Base-by-base conservation (phyloP, 2,113 vertebrate genomes). In the Anas platyrhynchos region DNA sequence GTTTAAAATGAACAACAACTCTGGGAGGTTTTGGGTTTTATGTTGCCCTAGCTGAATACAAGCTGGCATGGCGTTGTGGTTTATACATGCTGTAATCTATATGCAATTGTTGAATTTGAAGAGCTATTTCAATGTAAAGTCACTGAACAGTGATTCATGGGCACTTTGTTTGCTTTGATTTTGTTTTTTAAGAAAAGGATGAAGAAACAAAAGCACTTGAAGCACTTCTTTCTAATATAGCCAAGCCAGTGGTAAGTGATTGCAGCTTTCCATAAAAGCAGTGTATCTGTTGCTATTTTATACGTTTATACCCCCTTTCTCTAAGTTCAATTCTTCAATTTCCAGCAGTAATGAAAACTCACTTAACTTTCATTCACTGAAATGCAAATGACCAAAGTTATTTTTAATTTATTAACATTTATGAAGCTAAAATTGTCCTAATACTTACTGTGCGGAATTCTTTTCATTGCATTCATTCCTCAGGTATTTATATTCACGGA, bases 161-260 rank as follows among this genome's bases (percentile, higher is more conserved):
- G 13, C 83, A 55, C 62, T 77, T 85, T 81, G 61, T 94, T 85
- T 82, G 76, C 83, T 96, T 85, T 82, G 68, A 62, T 92, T 78
- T 97, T 89, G 59, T 77, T 96, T 96, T 96, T 97, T 76, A 94
- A 99, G 99, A 99, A 97, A 98, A 99, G 94, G 98, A 99, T 96
- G 98, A 98, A 97, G 98, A 99, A 96, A 98, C 98, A 55, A 98
- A 98, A 98, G 98, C 98, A 94, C 96, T 99, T 88, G 98, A 98
- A 96, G 98, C 98, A 44, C 96, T 98, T 87, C 96, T 99, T 93
- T 98, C 99, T 83, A 98, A 97, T 94, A 98, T 99, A 97, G 95
- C 91, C 96, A 99, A 98, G 96, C 99, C 99, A 80, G 96, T 95
- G 98, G 99, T 99, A 97, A 98, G 99, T 98, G 96, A 79, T 59